Evolutionary conservation across 2,888 invertebrate genomes (phyloP), one percentile per base, ranked within the genome.

Genomic region (Timema cristinae): DNA sequence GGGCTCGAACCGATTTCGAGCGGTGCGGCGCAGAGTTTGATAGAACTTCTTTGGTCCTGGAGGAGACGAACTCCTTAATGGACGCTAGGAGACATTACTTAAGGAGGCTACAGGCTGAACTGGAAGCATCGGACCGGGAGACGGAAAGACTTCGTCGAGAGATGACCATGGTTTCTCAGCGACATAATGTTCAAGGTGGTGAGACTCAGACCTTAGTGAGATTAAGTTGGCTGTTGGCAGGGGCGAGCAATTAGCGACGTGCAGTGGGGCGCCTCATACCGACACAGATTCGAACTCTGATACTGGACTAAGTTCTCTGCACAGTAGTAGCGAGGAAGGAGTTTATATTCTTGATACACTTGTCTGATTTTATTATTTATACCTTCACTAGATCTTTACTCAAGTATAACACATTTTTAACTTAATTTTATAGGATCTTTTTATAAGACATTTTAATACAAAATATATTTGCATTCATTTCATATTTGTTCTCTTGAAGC

Each of bases 281-380:
- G 82, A 82, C 70, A 81, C 79, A 48, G 84, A 84, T 76, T 83
- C 83, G 2, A 84, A 84, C 74, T 84, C 85, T 0, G 84, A 85
- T 76, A 84, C 84, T 0, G 85, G 85, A 0, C 80, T 85, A 6
- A 84, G 84, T 76, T 84, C 84, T 0, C 79, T 84, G 75, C 84
- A 84, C 75, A 84, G 83, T 63, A 81, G 82, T 71, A 81, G 81
- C 70, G 82, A 82, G 73, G 82, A 82, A 74, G 81, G 79, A 8
- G 78, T 77, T 47, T 80, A 80, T 75, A 79, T 79, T 48, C 76
- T 82, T 48, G 82, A 82, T 75, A 82, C 82, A 13, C 77, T 82
- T 6, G 82, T 82, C 59, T 82, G 77, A 78, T 32, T 32, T 32
- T 32, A 32, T 4, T 32, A 32, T 32, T 32, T 4, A 32, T 32